phyloP scores from a whole-genome alignment of 2,888 invertebrate species.

The Sarcophaga caerulescens region DNA sequence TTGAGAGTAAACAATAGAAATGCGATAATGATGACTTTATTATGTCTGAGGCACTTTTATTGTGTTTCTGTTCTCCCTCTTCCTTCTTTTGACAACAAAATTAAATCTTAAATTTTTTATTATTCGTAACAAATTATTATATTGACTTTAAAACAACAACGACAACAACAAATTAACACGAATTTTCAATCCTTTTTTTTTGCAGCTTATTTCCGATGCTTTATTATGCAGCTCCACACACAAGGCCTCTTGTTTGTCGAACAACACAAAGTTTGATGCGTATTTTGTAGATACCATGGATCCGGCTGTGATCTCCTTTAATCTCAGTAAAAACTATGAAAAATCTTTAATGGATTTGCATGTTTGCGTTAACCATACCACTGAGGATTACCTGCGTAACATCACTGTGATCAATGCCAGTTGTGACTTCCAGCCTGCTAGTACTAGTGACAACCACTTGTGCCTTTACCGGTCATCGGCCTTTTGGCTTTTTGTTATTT shows the following conservation, averaged over 20 bases:
- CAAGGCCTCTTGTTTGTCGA: slow-evolving; percentile 68
- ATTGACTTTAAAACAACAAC: too few species aligned
- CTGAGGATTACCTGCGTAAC: background rate
- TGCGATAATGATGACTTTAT: too few species aligned
- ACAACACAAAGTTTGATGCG: slow-evolving; percentile 57
- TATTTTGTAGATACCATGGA: slow-evolving; percentile 68
- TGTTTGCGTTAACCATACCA: slow-evolving; percentile 53
- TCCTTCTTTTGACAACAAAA: too few species aligned
- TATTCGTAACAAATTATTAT: too few species aligned
- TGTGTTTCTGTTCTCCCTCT: too few species aligned
- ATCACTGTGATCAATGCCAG: slow-evolving; percentile 41
- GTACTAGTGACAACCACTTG: slow-evolving; percentile 47
- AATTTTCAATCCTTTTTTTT: slow-evolving; percentile 19
- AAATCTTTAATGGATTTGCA: slow-evolving; percentile 35
- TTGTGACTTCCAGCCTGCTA: slow-evolving; percentile 68
- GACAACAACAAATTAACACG: background rate
- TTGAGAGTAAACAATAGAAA: too few species aligned
- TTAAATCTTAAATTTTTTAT: too few species aligned
- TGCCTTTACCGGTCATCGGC: slow-evolving; percentile 84
- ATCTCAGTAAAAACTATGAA: slow-evolving; percentile 49
- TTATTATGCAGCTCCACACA: slow-evolving; percentile 68
- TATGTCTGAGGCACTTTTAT: too few species aligned
- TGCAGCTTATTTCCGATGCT: slow-evolving; percentile 53
- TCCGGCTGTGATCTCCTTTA: slow-evolving; percentile 12
- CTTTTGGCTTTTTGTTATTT: slow-evolving; percentile 88